Evolutionary conservation across 1,140 invertebrate species (phyloP).

Genomic region (Calycopis cecrops): DNA sequence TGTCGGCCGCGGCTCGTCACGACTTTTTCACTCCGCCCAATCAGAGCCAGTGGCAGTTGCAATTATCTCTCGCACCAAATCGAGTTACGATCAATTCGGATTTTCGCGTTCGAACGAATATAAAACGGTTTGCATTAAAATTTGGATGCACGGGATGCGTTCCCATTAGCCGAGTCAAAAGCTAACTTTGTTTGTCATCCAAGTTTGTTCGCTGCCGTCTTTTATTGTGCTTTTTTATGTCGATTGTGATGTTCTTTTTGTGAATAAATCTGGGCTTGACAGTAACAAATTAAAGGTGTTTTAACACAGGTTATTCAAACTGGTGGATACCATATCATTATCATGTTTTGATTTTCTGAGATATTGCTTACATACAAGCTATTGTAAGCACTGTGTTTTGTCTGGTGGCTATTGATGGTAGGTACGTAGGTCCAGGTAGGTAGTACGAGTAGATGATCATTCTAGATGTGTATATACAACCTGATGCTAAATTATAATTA

Average conservation of each 20-base stretch:
- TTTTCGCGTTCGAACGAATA: constrained; percentile 72
- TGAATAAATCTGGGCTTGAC: background rate
- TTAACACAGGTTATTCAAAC: too few relatives aligned
- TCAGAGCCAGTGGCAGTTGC: constrained; percentile 72
- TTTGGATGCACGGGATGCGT: constrained; percentile 68
- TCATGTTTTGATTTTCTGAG: too few relatives aligned
- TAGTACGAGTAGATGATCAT: too few relatives aligned
- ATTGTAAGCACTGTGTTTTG: too few relatives aligned
- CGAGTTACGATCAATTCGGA: constrained; percentile 76
- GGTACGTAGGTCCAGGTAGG: too few relatives aligned
- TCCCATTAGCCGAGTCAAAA: constrained; percentile 59
- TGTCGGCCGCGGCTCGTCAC: constrained; percentile 39
- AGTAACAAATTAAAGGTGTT: too few relatives aligned
- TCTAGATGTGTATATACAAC: too few relatives aligned
- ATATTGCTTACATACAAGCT: too few relatives aligned
- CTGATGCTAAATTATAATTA: too few relatives aligned
- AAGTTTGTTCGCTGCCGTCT: constrained; percentile 22
- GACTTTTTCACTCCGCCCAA: constrained; percentile 63
- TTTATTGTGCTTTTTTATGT: constrained; percentile 33
- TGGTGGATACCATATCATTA: too few relatives aligned
- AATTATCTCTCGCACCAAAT: constrained; percentile 72
- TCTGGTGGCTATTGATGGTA: too few relatives aligned
- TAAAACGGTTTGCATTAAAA: constrained; percentile 75
- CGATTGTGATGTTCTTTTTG: background rate
- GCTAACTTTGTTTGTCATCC: constrained; percentile 56